Percentiles rank a stretch among this genome's conserved stretches.
These are phyloP conservation scores for Amphibalanus amphitrite DNA, from an alignment of 1,140 invertebrate genomes.

Conservation along the genomic window DNA sequence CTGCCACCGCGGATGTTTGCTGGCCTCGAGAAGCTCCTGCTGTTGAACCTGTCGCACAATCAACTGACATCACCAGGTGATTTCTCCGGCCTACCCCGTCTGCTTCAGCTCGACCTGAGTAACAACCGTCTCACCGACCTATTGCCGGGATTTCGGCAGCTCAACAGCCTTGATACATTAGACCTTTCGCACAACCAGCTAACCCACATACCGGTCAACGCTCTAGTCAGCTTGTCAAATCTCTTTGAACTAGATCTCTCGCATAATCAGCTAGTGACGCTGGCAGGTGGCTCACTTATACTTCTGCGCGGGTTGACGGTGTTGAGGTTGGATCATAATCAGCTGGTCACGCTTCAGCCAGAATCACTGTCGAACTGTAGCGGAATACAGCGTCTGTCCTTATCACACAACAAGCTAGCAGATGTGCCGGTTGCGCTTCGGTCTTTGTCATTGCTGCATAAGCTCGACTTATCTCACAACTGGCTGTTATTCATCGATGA, in stretches of 20 bases:
- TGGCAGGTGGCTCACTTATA: constrained; percentile 38
- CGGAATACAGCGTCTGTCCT: constrained; percentile 65
- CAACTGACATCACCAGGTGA: constrained; percentile 35
- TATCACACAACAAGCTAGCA: constrained; percentile 68
- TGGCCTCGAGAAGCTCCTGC: not conserved
- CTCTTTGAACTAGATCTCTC: constrained; percentile 58
- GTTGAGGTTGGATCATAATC: constrained; percentile 63
- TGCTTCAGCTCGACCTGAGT: constrained; percentile 66
- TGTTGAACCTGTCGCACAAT: not conserved
- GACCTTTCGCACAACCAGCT: not conserved
- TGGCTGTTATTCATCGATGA: constrained; percentile 56
- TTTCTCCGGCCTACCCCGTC: constrained; percentile 53
- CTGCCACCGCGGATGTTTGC: not conserved
- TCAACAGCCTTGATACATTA: not conserved
- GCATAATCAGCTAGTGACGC: constrained; percentile 57
- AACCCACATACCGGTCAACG: not conserved
- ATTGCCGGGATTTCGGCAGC: constrained; percentile 47
- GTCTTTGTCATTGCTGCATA: constrained; percentile 53
- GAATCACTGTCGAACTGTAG: constrained; percentile 43
- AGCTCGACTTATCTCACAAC: constrained; percentile 59
- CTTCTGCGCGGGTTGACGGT: constrained; percentile 62
- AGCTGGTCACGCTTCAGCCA: constrained; percentile 47
- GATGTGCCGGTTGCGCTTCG: constrained; percentile 62
- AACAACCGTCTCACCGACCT: constrained; percentile 54
- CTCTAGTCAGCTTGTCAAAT: constrained; percentile 6